These are phyloP conservation scores for Sebastolobus alascanus DNA, from an alignment of 2,797 vertebrate genomes.

Conservation along the genomic window DNA sequence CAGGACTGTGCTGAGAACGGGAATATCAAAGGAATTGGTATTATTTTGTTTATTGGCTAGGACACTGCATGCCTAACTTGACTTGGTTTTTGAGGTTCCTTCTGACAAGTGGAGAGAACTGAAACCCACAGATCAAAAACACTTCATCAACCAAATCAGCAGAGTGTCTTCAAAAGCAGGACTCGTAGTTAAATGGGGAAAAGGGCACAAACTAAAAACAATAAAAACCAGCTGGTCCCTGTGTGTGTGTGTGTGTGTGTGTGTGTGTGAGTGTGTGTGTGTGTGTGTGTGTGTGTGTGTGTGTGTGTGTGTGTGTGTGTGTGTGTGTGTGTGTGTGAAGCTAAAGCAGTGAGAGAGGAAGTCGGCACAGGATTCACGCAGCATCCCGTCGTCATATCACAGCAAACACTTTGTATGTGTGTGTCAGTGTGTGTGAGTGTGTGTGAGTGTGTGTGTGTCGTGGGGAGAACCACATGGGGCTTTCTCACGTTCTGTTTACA, in stretches of 20 bases:
- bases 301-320: conserved; percentile 29
- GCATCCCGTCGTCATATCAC: conserved; percentile 68
- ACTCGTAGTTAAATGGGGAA: conserved; percentile 48
- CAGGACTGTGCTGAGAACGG: neutral
- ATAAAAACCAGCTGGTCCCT: conserved; percentile 62
- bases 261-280: conserved; percentile 34
- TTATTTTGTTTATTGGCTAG: neutral
- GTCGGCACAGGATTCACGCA: conserved; percentile 65
- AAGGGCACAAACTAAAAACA: conserved; percentile 61
- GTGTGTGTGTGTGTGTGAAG: conserved; percentile 32
- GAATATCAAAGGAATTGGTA: conserved; percentile 10
- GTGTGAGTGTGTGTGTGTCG: conserved; percentile 58
- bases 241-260: conserved; percentile 25
- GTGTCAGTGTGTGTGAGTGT: conserved; percentile 29
- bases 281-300: conserved; percentile 13
- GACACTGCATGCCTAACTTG: neutral
- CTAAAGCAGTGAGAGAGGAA: conserved; percentile 69
- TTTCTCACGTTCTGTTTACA: conserved; percentile 88
- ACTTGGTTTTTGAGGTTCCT: neutral
- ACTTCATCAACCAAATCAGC: conserved; percentile 32
- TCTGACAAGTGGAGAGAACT: neutral
- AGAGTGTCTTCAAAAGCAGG: conserved; percentile 14
- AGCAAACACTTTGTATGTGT: conserved; percentile 70
- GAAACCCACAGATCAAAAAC: conserved; percentile 18
- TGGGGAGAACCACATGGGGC: conserved; percentile 81